Evolutionary conservation across 2,113 vertebrate species (phyloP).

Genomic region (Sebastes fasciatus): DNA sequence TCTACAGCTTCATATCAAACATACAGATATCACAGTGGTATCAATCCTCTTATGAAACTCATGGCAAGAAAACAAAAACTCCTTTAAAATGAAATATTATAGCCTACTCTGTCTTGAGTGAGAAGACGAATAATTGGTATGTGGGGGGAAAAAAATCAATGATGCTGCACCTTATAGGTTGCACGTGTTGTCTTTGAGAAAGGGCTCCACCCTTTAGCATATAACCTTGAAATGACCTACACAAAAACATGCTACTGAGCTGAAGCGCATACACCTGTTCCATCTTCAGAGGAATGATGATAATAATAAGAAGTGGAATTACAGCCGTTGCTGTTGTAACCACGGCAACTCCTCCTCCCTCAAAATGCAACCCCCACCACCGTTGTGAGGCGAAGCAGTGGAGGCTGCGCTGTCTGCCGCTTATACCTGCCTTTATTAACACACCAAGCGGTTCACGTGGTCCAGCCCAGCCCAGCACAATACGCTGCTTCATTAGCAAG

Average conservation of each 20-base stretch:
- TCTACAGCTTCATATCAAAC: background rate
- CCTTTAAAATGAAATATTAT: background rate
- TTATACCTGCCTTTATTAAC: constrained; percentile 69
- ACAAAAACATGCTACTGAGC: constrained; percentile 23
- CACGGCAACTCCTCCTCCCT: constrained; percentile 82
- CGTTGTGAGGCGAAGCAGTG: constrained; percentile 3
- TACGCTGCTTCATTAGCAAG: constrained; percentile 58
- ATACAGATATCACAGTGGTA: background rate
- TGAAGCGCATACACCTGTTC: constrained; percentile 37
- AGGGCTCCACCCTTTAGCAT: background rate
- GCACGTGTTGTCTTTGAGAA: background rate
- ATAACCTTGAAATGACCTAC: constrained; percentile 78
- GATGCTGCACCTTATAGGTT: background rate
- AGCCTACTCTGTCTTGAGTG: background rate
- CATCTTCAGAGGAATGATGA: constrained; percentile 22
- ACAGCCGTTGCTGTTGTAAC: constrained; percentile 76
- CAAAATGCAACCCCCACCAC: constrained; percentile 57
- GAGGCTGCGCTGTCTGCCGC: constrained; percentile 36
- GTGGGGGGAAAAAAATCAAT: background rate
- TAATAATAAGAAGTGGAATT: constrained; percentile 33
- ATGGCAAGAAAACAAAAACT: background rate
- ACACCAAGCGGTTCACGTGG: constrained; percentile 62
- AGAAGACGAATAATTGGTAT: background rate
- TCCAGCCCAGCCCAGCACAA: constrained; percentile 41
- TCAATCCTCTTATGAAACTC: background rate